Conservation (phyloP, 2,888 invertebrate species). For the Bellardia pandia region DNA sequence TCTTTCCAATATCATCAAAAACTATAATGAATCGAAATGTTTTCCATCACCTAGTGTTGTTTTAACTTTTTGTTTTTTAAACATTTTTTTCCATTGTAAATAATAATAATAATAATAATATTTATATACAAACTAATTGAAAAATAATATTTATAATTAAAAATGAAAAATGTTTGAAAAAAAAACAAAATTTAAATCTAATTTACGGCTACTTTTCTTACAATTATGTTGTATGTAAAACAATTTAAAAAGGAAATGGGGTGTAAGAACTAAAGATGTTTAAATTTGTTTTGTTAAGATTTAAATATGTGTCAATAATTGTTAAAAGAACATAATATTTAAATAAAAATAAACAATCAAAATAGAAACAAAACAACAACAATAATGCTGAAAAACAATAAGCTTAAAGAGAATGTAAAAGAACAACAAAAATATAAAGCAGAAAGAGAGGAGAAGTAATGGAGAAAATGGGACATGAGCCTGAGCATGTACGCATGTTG, state of each 20-base stretch:
- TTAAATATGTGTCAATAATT: conserved; percentile 57
- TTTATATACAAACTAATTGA: conserved; percentile 62
- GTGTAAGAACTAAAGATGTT: conserved; percentile 53
- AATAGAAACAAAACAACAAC: conserved; percentile 60
- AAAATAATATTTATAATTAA: conserved; percentile 29
- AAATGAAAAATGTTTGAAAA: conserved; percentile 35
- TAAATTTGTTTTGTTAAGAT: conserved; percentile 52
- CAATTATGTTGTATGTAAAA: conserved; percentile 20
- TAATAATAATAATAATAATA: conserved; percentile 26
- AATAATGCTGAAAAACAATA: conserved; percentile 57
- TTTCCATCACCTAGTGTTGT: conserved; percentile 12
- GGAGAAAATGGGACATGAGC: conserved; percentile 15
- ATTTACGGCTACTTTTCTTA: conserved; percentile 60
- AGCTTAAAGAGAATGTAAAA: conserved; percentile 45
- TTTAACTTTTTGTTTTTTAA: conserved; percentile 6
- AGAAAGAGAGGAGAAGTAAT: conserved; percentile 23
- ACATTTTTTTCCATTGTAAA: conserved; percentile 25
- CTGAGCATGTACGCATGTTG: neutral
- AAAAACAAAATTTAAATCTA: conserved; percentile 44
- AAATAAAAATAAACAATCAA: conserved; percentile 61
- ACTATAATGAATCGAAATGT: conserved; percentile 28
- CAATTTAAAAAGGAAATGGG: conserved; percentile 44
- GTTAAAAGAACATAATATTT: conserved; percentile 46
- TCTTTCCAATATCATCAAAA: neutral
- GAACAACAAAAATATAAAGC: conserved; percentile 52